These are phyloP conservation scores for Semotilus atromaculatus DNA, from an alignment of 2,797 vertebrate genomes.

Conservation along the genomic window DNA sequence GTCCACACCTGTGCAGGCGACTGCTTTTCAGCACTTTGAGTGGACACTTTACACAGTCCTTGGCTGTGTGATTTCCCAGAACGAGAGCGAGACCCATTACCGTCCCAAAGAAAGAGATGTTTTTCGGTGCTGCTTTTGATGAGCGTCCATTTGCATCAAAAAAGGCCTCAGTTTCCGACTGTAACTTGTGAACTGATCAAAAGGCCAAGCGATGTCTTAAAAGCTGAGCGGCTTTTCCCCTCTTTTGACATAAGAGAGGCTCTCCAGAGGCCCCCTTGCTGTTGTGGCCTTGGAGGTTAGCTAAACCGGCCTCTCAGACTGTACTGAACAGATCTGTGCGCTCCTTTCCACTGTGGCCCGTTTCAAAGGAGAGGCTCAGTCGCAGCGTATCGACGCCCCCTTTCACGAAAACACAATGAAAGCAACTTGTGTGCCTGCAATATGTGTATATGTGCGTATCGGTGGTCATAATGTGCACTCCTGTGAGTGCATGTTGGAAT, in stretches of 20 bases:
- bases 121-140: conserved; percentile 80
- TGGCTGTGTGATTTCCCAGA: conserved; percentile 77
- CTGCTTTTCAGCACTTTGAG: conserved; percentile 72
- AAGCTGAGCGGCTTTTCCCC: conserved; percentile 77
- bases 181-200: conserved; percentile 89
- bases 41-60: conserved; percentile 75
- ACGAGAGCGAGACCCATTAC: conserved; percentile 77
- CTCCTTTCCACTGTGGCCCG: conserved; percentile 73
- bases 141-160: conserved; percentile 83
- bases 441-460: conserved; percentile 49
- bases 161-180: conserved; percentile 76
- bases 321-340: conserved; percentile 73
- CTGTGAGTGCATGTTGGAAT: conserved; percentile 43
- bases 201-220: conserved; percentile 75
- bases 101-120: conserved; percentile 77
- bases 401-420: conserved; percentile 74
- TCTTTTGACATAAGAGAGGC: conserved; percentile 82
- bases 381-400: conserved; percentile 69
- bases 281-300: conserved; percentile 84
- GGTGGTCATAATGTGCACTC: conserved; percentile 35
- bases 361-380: conserved; percentile 72
- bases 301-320: conserved; percentile 78
- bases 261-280: conserved; percentile 78
- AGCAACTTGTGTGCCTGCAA: conserved; percentile 67
- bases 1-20: conserved; percentile 75